Evolutionary conservation across 2,888 invertebrate genomes (phyloP), one percentile per base, ranked within the genome.

Genomic region (Ornithoptera alexandrae): DNA sequence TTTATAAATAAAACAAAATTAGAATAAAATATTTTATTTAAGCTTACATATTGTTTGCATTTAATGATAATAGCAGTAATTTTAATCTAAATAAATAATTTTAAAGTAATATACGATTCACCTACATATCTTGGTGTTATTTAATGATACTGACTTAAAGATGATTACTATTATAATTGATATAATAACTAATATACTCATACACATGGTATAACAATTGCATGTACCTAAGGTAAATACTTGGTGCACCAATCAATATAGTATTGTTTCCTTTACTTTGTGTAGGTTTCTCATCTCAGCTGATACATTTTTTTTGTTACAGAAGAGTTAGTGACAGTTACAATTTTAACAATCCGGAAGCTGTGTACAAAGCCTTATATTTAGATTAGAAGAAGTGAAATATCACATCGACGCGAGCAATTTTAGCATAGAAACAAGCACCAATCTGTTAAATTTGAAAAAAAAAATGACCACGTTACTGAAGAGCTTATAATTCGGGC

Each of bases 291-390:
- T 72, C 65, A 74, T 74, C 58, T 73, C 65, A 73, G 72, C 64
- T 72, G 77, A 74, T 79, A 78, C 62, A 60, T 65, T 67, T 72
- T 56, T 71, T 76, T 75, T 72, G 80, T 81, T 83, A 84, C 77
- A 84, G 84, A 39, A 88, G 81, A 84, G 90, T 92, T 92, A 92
- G 88, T 91, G 86, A 86, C 85, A 87, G 86, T 85, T 87, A 84
- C 86, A 92, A 92, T 84, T 50, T 87, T 86, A 92, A 92, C 92
- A 92, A 90, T 92, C 92, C 92, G 91, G 82, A 91, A 92, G 92
- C 92, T 92, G 90, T 92, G 81, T 92, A 92, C 92, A 92, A 92
- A 91, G 92, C 92, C 86, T 88, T 89, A 87, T 75, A 77, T 79
- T 82, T 81, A 83, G 80, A 83, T 82, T 81, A 82, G 81, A 81